Evolutionary conservation across 2,113 vertebrate genomes (phyloP), one percentile per base, ranked within the genome.

Genomic region (Syngnathoides biaculeatus): DNA sequence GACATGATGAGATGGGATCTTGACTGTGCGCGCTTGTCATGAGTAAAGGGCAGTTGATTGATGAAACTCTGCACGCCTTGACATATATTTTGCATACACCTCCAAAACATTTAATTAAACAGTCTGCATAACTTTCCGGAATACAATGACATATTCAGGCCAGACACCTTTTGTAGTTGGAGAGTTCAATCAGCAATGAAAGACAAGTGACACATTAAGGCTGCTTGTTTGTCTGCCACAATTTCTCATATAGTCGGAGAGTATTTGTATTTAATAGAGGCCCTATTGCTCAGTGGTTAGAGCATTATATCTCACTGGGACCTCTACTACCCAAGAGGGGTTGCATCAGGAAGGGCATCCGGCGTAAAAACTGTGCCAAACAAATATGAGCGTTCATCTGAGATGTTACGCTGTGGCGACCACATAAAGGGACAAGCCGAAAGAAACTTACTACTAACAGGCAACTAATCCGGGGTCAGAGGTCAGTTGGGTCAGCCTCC

Each of bases 101-200:
- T 59, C 53, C 9, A 30, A 22, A 3, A 56, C 8, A 12, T 62
- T 43, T 30, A 62, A 65, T 74, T 42, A 64, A 69, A 65, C 17
- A 42, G 15, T 35, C 2, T 20, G 45, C 60, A 69, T 63, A 69
- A 20, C 69, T 68, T 65, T 67, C 38, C 12, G 14, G 56, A 74
- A 69, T 66, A 20, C 40, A 48, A 48, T 73, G 79, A 88, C 83
- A 83, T 62, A 83, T 76, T 82, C 30, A 82, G 80, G 82, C 55
- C 85, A 64, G 67, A 75, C 61, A 10, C 40, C 67, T 72, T 64
- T 57, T 74, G 69, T 63, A 72, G 53, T 64, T 13, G 15, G 52
- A 72, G 58, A 74, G 55, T 79, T 61, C 73, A 67, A 78, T 78
- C 69, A 65, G 66, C 48, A 69, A 83, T 79, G 27, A 82, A 78